These are phyloP conservation scores for Neuroterus valhalla DNA, from an alignment of 1,140 invertebrate genomes.

Conservation along the genomic window DNA sequence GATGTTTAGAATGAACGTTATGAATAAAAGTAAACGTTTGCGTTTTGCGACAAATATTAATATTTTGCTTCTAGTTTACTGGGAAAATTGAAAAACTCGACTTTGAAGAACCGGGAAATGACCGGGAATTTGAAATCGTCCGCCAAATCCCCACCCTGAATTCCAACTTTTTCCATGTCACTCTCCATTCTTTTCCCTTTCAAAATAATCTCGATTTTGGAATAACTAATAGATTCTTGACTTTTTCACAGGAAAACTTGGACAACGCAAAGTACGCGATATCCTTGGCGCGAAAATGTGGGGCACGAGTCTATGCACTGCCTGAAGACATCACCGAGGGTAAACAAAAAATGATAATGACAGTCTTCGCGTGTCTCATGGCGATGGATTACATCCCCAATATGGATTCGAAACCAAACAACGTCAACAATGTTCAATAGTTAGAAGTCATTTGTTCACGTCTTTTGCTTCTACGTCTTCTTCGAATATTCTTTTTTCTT, in stretches of 20 bases:
- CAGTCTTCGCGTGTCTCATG: constrained; percentile 99
- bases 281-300: constrained; percentile 97
- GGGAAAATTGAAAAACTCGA: no score
- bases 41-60: no score
- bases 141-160: no score
- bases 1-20: no score
- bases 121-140: no score
- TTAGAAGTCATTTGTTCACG: constrained; percentile 41
- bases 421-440: constrained; percentile 66
- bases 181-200: neutral
- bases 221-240: constrained; percentile 24
- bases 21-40: no score
- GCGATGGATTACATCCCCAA: constrained; percentile 94
- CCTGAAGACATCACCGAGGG: constrained; percentile 99
- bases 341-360: constrained; percentile 99
- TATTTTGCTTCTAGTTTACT: no score
- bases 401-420: constrained; percentile 79
- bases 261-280: constrained; percentile 99
- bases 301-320: constrained; percentile 96
- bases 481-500: constrained; percentile 31
- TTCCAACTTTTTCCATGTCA: neutral
- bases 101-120: no score
- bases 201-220: neutral
- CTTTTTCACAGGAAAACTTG: constrained; percentile 85
- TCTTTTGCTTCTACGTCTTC: neutral